Evolutionary conservation across 2,797 vertebrate species (phyloP), one percentile per base, ranked within the genome.

Genomic region (Chelonia mydas): DNA sequence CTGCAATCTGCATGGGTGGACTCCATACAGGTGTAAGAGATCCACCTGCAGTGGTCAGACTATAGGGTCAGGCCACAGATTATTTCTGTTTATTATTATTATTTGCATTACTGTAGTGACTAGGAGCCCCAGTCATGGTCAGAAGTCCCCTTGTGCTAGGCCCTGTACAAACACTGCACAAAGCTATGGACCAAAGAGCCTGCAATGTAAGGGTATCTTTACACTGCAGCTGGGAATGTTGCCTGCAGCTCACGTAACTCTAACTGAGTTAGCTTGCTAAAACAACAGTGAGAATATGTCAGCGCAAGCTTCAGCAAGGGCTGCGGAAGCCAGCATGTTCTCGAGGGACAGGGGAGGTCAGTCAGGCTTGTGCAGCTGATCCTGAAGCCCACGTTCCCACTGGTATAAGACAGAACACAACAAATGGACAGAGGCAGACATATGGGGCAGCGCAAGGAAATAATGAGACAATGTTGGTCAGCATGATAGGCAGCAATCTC

Each of bases 111-210:
- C 65, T 68, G 19, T 68, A 68, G 5, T 37, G 65, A 68, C 15
- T 33, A 90, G 87, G 54, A 3, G 0, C 2, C 49, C 37, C 57
- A n/a, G 21, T 3, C 33, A 23, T n/a, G 28, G 87, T 49, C 17
- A 6, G 31, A 76, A 78, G 51, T 51, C 23, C 45, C 74, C 17
- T 82, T 17, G 72, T 41, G 51, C 28, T 17, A 0, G 25, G n/a
- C 37, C 45, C 78, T 55, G 6, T 23, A 25, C 0, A 13, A 49
- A 47, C 2, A 0, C 1, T 12, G 57, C 6, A 3, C 8, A n/a
- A 50, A 72, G 23, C 19, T 27, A 50, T n/a, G 33, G 33, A 65
- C 61, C 33, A 19, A 65, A 65, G 61, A 9, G 7, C 61, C 61
- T n/a, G 33, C 16, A 61, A 65, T n/a, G 33, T 65, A 33, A n/a